phyloP scores from a whole-genome alignment of 2,888 invertebrate species.

The Aradus depressus region DNA sequence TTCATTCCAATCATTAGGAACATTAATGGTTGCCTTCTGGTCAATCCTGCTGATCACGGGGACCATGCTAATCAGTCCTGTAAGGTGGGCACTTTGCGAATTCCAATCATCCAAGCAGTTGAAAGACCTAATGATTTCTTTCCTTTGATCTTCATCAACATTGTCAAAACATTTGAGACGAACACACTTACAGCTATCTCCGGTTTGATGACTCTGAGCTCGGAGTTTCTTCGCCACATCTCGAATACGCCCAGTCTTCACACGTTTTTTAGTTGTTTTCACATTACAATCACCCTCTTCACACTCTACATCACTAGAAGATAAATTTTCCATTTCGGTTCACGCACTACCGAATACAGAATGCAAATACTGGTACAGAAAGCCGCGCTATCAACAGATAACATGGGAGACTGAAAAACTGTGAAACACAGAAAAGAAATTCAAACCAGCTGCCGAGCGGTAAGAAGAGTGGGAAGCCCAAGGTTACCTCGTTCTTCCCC shows the following conservation, averaged over 20 bases:
- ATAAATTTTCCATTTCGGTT: slow-evolving; percentile 4
- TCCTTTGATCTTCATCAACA: neutral
- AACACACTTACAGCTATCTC: slow-evolving; percentile 5
- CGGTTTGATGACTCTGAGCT: slow-evolving; percentile 4
- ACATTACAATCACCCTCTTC: slow-evolving; percentile 4
- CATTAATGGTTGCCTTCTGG: slow-evolving; percentile 2
- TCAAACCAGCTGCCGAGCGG: too few species aligned
- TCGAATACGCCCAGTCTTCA: slow-evolving; percentile 2
- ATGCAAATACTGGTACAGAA: neutral
- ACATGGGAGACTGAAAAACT: too few species aligned
- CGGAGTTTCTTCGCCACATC: slow-evolving; percentile 13
- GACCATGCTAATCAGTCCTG: slow-evolving; percentile 3
- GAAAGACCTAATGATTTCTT: neutral
- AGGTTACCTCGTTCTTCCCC: slow-evolving; percentile 6
- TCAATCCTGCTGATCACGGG: slow-evolving; percentile 3
- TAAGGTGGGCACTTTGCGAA: slow-evolving; percentile 5
- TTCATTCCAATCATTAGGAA: slow-evolving; percentile 1
- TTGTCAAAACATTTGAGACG: slow-evolving; percentile 1
- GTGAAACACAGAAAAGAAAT: neutral
- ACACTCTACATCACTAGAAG: slow-evolving; percentile 8
- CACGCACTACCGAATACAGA: neutral
- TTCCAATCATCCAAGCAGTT: slow-evolving; percentile 5
- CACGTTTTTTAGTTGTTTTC: slow-evolving; percentile 1
- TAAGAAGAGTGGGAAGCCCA: neutral
- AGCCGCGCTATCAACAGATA: too few species aligned